Conservation (phyloP, 2,113 vertebrate species). For the Lophius piscatorius region DNA sequence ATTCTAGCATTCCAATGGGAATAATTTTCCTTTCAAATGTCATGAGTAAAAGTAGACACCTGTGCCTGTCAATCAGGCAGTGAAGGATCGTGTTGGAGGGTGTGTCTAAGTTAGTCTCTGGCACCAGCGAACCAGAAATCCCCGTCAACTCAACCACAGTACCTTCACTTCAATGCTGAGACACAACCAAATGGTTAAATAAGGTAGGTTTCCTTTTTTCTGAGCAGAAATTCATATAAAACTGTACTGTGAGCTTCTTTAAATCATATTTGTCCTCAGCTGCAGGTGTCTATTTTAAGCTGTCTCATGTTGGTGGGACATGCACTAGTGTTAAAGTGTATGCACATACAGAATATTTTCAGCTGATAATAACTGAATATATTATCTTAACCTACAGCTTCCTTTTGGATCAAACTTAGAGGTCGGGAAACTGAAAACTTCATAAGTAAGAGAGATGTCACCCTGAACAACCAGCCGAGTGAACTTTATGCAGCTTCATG, state of each 20-base stretch:
- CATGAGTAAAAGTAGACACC: too few species aligned
- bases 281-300: slow-evolving; percentile 67
- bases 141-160: slow-evolving; percentile 3
- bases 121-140: slow-evolving; percentile 19
- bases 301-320: slow-evolving; percentile 30
- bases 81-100: slow-evolving; percentile 26
- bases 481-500: background rate
- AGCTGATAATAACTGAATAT: background rate
- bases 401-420: background rate
- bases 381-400: slow-evolving; percentile 9
- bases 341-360: background rate
- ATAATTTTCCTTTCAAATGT: too few species aligned
- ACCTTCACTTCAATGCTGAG: background rate
- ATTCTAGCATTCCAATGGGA: too few species aligned
- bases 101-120: slow-evolving; percentile 19
- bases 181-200: background rate
- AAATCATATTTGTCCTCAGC: background rate
- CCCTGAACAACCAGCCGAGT: background rate
- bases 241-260: background rate
- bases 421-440: slow-evolving; percentile 9
- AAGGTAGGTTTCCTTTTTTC: slow-evolving; percentile 52
- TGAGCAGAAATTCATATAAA: background rate
- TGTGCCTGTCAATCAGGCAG: slow-evolving; percentile 77
- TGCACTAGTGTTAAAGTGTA: background rate
- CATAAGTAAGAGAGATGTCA: slow-evolving; percentile 51